phyloP scores from a whole-genome alignment of 1,140 invertebrate genomes.

The Procambarus virginalis region DNA sequence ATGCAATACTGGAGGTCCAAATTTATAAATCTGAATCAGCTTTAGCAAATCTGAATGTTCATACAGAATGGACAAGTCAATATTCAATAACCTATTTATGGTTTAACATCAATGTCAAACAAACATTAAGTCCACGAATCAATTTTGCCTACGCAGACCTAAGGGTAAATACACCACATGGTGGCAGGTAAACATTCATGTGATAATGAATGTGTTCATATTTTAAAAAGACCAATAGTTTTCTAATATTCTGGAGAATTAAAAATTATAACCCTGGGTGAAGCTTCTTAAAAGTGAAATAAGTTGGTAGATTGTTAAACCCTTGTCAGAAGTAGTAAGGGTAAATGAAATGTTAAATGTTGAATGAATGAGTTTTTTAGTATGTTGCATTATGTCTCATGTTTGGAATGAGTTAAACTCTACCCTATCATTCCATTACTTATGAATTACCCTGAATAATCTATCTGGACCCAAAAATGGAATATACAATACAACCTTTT shows the following conservation, averaged over 20 bases:
- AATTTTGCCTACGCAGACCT: not conserved
- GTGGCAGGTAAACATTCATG: not conserved
- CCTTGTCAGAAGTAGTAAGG: not conserved
- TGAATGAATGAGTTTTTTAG: not conserved
- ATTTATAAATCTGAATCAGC: not conserved
- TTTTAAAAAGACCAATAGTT: too few species aligned
- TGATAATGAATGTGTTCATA: not conserved
- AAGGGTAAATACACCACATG: not conserved
- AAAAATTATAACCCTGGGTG: not conserved
- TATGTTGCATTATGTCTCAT: slow-evolving; percentile 7
- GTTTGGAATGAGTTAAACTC: slow-evolving; percentile 17
- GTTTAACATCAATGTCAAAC: not conserved
- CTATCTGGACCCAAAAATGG: slow-evolving; percentile 29
- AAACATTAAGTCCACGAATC: not conserved
- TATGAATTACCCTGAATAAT: slow-evolving; percentile 30
- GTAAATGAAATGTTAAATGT: not conserved
- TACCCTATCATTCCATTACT: slow-evolving; percentile 15
- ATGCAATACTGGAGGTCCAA: slow-evolving; percentile 8
- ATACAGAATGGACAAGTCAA: not conserved
- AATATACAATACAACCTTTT: slow-evolving; percentile 17
- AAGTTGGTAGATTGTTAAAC: not conserved
- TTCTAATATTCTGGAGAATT: too few species aligned
- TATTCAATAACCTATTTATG: not conserved
- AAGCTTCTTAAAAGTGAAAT: not conserved
- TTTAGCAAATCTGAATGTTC: not conserved